A percentile compares a stretch with the other conserved stretches of the same genome.
Evolutionary conservation across 2,888 invertebrate species (phyloP).

Genomic region (Ischnura elegans): DNA sequence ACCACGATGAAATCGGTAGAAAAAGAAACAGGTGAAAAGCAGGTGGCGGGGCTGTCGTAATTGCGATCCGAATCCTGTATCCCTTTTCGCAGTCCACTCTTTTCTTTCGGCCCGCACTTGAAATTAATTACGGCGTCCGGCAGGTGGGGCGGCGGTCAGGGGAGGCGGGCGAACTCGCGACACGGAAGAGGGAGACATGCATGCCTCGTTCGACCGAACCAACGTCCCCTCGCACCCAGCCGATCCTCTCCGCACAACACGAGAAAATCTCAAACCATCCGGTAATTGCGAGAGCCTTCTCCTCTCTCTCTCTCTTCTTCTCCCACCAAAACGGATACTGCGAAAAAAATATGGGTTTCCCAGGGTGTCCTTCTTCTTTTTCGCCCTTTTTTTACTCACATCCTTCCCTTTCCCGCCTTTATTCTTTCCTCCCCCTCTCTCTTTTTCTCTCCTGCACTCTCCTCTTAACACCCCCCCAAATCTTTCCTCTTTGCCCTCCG

Average conservation of each 20-base stretch:
- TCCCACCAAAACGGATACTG: not conserved
- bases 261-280: not conserved
- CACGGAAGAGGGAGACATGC: not conserved
- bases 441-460: not conserved
- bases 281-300: not conserved
- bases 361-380: no score
- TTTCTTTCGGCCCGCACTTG: no score
- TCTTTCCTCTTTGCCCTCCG: not conserved
- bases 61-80: no score
- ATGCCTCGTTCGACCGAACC: not conserved
- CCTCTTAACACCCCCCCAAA: not conserved
- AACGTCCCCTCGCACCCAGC: not conserved
- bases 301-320: no score
- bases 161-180: not conserved
- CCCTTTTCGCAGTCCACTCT: no score
- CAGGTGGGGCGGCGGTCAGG: not conserved
- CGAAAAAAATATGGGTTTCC: no score
- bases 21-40: no score
- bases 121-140: not conserved
- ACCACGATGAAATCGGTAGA: no score
- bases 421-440: not conserved
- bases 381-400: no score
- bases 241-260: not conserved
- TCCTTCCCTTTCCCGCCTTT: not conserved
- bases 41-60: no score